phyloP scores from a whole-genome alignment of 1,140 invertebrate genomes.

The Sipha flava region DNA sequence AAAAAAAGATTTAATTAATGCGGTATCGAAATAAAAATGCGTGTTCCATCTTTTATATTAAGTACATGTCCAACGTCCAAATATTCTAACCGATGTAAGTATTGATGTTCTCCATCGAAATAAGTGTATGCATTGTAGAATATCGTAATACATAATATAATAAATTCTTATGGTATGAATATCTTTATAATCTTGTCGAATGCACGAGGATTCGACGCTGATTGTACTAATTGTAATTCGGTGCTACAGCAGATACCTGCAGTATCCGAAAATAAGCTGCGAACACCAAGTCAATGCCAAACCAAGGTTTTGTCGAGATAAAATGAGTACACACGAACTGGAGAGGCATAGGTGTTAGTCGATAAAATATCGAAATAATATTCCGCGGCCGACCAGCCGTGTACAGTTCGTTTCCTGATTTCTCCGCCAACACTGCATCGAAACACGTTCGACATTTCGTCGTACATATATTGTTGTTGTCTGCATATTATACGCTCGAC shows the following conservation, averaged over 20 bases:
- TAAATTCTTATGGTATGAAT: too few relatives aligned
- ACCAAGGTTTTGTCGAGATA: background rate
- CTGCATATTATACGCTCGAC: too few relatives aligned
- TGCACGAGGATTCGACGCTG: too few relatives aligned
- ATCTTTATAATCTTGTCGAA: too few relatives aligned
- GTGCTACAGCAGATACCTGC: background rate
- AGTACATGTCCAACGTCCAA: too few relatives aligned
- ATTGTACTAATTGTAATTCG: background rate
- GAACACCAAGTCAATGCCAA: background rate
- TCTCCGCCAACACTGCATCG: background rate
- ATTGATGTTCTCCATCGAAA: background rate
- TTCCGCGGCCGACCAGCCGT: background rate
- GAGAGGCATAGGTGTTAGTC: background rate
- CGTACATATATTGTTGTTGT: background rate
- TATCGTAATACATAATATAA: too few relatives aligned
- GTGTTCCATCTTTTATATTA: too few relatives aligned
- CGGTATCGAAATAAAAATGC: too few relatives aligned
- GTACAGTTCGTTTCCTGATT: background rate
- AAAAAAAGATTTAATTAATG: too few relatives aligned
- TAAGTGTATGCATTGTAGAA: too few relatives aligned
- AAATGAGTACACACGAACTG: background rate
- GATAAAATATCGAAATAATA: background rate
- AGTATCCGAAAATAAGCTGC: background rate
- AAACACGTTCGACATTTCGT: background rate
- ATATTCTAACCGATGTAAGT: too few relatives aligned